phyloP scores from a whole-genome alignment of 2,113 vertebrate species.

The Chaetodon auriga region DNA sequence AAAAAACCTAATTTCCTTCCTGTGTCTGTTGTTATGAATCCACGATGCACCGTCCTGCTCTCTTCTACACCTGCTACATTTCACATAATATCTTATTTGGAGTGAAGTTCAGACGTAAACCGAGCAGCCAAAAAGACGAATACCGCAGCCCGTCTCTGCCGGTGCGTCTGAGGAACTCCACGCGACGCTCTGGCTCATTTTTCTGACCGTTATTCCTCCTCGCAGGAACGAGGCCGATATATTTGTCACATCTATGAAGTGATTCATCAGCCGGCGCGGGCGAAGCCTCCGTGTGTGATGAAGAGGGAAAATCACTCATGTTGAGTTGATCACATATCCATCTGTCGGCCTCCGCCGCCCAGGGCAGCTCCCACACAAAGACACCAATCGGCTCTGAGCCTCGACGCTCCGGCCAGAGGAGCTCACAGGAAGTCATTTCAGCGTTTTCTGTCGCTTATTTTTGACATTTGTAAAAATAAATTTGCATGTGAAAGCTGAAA shows the following conservation, averaged over 20 bases:
- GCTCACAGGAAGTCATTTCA: slow-evolving; percentile 7
- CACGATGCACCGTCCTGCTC: neutral
- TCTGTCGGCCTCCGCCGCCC: slow-evolving; percentile 51
- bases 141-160: neutral
- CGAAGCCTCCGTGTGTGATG: slow-evolving; percentile 41
- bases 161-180: neutral
- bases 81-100: neutral
- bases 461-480: neutral
- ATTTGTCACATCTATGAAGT: slow-evolving; percentile 62
- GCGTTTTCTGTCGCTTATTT: neutral
- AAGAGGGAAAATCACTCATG: slow-evolving; percentile 54
- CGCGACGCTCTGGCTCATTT: slow-evolving; percentile 17
- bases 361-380: slow-evolving; percentile 32
- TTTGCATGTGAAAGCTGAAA: neutral
- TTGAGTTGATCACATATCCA: slow-evolving; percentile 58
- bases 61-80: neutral
- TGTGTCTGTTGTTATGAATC: neutral
- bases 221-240: slow-evolving; percentile 18
- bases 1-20: neutral
- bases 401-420: neutral
- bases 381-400: slow-evolving; percentile 14
- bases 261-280: slow-evolving; percentile 58
- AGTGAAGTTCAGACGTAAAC: neutral
- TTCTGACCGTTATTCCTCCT: slow-evolving; percentile 49
- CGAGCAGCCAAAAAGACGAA: slow-evolving; percentile 8